Evolutionary conservation across 1,140 invertebrate genomes (phyloP), one percentile per base, ranked within the genome.

Genomic region (Spodoptera frugiperda): DNA sequence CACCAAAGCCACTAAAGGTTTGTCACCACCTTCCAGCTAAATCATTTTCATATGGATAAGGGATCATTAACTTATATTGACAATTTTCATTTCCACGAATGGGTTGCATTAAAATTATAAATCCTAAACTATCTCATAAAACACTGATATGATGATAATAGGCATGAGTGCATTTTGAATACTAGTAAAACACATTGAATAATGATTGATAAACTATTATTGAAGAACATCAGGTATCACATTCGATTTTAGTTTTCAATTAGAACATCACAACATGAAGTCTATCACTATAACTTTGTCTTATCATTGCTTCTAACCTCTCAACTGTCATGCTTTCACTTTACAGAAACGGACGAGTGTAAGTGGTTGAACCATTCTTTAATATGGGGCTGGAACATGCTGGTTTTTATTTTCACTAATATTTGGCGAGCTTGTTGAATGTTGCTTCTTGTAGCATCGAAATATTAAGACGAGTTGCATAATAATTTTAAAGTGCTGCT

Each of bases 1-100:
- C 17, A 98, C 98, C 61, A 98, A 98, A 94, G 97, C 97, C 68
- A 97, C 97, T 86, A 98, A 98, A 95, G 97, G 97, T 95, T 87
- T 21, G 57, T 44, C 46, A 48, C 1, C 12, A 17, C n/a, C 33
- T 68, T 70, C 25, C 44, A 39, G 14, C 33, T 39, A 39, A 39
- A 8, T 39, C 33, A 39, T 39, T 19, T 44, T 72, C 14, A 25
- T n/a, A n/a, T 71, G 75, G 53, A 71, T 25, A 15, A 53, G 67
- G 55, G 76, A 46, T 61, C 12, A 76, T 53, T 55, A 44, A 67
- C 17, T n/a, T 72, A 21, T 30, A 72, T 77, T 51, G 48, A 10
- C 39, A 17, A 21, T 25, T 48, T 44, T 8, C 55, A 59, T 61
- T n/a, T 17, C 25, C 57, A 14, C 39, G 48, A 67, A 67, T 67